Conservation (phyloP, 1,140 invertebrate species). For the Calephelis nemesis region DNA sequence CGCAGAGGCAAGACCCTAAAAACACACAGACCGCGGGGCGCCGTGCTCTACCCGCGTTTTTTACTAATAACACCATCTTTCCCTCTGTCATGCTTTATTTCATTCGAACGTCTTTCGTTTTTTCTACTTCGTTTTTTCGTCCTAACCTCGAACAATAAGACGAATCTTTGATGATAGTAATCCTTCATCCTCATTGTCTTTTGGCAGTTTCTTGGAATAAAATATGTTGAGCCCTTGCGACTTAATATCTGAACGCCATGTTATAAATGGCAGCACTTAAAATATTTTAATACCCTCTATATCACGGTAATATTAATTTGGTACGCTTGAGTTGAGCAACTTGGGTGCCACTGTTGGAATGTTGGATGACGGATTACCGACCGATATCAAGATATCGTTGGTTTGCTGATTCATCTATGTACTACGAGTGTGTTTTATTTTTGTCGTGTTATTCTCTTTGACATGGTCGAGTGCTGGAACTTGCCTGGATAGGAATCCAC, state of each 20-base stretch:
- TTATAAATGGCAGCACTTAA: constrained; percentile 78
- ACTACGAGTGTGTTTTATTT: too few species aligned
- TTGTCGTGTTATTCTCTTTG: too few species aligned
- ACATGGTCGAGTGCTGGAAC: too few species aligned
- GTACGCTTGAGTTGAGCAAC: constrained; percentile 70
- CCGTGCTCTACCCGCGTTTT: constrained; percentile 59
- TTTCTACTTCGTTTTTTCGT: constrained; percentile 64
- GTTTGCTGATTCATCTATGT: constrained; percentile 43
- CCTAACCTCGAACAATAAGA: constrained; percentile 67
- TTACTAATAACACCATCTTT: constrained; percentile 73
- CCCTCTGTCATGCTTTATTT: constrained; percentile 76
- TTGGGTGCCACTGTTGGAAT: constrained; percentile 70
- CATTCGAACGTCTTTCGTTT: constrained; percentile 65
- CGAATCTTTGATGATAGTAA: constrained; percentile 72
- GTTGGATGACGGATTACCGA: constrained; percentile 75
- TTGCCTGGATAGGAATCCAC: too few species aligned
- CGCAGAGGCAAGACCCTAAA: constrained; percentile 62
- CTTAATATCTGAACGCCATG: constrained; percentile 73
- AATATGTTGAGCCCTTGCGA: constrained; percentile 71
- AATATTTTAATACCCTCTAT: constrained; percentile 78
- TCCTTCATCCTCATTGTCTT: constrained; percentile 78
- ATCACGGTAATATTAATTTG: constrained; percentile 76
- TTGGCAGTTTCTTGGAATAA: constrained; percentile 77
- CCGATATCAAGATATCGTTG: constrained; percentile 67
- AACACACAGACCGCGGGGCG: constrained; percentile 80